Conservation (phyloP, 2,888 invertebrate species). For the Temnothorax ravouxi region DNA sequence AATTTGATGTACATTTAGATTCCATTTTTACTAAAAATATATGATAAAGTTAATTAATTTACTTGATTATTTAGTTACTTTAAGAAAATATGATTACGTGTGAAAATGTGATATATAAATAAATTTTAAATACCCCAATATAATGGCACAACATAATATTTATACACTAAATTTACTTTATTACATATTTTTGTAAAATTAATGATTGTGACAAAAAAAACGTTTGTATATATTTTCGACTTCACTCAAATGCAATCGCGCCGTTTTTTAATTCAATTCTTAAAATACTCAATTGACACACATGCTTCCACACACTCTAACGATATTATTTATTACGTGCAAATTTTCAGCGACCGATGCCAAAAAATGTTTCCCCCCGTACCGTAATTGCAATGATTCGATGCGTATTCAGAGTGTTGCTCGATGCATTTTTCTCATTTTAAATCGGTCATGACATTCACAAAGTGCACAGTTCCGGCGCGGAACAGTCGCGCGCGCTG, state of each 20-base stretch:
- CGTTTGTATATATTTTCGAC: neutral
- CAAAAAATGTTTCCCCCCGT: slow-evolving; percentile 63
- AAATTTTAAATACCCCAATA: too few species aligned
- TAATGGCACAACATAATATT: too few species aligned
- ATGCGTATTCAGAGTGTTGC: slow-evolving; percentile 63
- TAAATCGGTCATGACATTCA: slow-evolving; percentile 73
- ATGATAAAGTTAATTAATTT: neutral
- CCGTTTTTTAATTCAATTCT: neutral
- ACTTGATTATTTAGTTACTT: neutral
- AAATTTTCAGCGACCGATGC: slow-evolving; percentile 54
- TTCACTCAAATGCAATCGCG: neutral
- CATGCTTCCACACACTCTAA: neutral
- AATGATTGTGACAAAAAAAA: slow-evolving; percentile 7
- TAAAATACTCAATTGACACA: slow-evolving; percentile 26
- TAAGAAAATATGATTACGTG: neutral
- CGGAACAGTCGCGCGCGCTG: slow-evolving; percentile 70
- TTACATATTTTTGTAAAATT: slow-evolving; percentile 13
- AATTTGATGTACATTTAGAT: neutral
- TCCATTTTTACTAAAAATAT: neutral
- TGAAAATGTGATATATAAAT: neutral
- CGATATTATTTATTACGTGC: slow-evolving; percentile 63
- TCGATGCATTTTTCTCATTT: slow-evolving; percentile 74
- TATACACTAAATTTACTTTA: too few species aligned
- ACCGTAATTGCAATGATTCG: slow-evolving; percentile 45
- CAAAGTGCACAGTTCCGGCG: slow-evolving; percentile 72